Evolutionary conservation across 2,888 invertebrate genomes (phyloP), one percentile per base, ranked within the genome.

Genomic region (Coenonympha glycerion): DNA sequence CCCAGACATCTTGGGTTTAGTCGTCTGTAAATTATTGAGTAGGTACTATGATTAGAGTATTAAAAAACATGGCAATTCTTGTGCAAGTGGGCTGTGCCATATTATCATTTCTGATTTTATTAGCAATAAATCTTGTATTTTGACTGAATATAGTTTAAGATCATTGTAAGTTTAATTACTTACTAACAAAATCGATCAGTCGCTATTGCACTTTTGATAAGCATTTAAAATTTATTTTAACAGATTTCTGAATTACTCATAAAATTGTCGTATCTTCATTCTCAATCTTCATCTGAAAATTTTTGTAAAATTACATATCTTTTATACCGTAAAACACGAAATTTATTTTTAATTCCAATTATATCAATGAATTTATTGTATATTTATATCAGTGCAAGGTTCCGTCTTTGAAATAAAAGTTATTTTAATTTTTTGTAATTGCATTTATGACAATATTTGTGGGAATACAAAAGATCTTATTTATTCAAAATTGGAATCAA

Each of bases 91-190:
- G 36, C 55, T 58, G 60, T 55, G 57, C 46, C 53, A 50, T 57
- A 58, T 59, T 57, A 58, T 59, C 57, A 44, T 64, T 64, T 72
- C 62, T 61, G 61, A 64, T 68, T 66, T 66, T 68, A 61, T 73
- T 76, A 76, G 72, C 72, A 67, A 73, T 78, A 75, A 73, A 73
- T 72, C 69, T 21, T 73, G 73, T 75, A 74, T 33, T 46, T 55
- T 33, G 85, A 85, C 85, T 85, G 85, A 84, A 68, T 80, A 80
- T 82, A 77, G 74, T 69, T 39, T 83, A 82, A 82, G 82, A 73
- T 65, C 68, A 73, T 53, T 67, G 63, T 67, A 64, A 68, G 69
- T 73, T 63, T 62, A 57, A 51, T 51, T 36, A 52, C 19, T 30
- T 41, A 55, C 62, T 65, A 68, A 67, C 69, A 69, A 66, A 68